Base-by-base conservation (phyloP, 2,797 vertebrate species). In the Hylomyscus alleni region DNA sequence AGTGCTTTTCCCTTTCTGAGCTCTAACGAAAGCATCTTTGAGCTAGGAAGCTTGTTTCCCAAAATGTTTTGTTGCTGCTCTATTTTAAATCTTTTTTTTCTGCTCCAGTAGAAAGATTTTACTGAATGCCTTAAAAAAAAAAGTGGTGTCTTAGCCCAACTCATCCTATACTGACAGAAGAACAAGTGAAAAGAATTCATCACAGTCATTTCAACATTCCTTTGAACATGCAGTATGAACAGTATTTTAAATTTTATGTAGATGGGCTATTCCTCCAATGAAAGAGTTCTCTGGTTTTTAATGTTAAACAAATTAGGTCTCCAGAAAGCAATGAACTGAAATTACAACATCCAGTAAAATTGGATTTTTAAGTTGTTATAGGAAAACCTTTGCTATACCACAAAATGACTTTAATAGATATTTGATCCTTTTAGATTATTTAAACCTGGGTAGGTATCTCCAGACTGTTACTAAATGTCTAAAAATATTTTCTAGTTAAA, bases 361-460 rank as follows among this genome's bases (percentile, higher is more conserved):
- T 96, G 91, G 73, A 94, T 94, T 97, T 97, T 97, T 93, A 95
- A 88, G 62, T 95, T 96, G 84, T 97, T 96, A 78, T 56, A 78
- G 76, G 34, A n/a, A 92, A 95, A 95, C 29, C 65, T 34, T 95
- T 93, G 44, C 72, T 90, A 37, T 94, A 87, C 69, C 85, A 58
- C 72, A 95, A 92, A 93, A 50, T 3, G 52, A 84, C 73, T 89
- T 94, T 97, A 85, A 86, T 96, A 89, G 91, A 62, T 76, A 88
- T 78, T 67, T 90, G 80, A 95, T 95, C n/a, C 87, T 47, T 96
- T 96, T 90, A 95, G 92, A 84, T 78, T 60, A 76, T 86, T 97
- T 92, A 56, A 89, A 91, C 80, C 58, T 84, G 80, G 13, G 84
- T n/a, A 94, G 40, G 93, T n/a, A 85, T 78, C 37, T 92, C 73